These are phyloP conservation scores for Perca flavescens DNA, from an alignment of 2,113 vertebrate species.

Conservation along the genomic window DNA sequence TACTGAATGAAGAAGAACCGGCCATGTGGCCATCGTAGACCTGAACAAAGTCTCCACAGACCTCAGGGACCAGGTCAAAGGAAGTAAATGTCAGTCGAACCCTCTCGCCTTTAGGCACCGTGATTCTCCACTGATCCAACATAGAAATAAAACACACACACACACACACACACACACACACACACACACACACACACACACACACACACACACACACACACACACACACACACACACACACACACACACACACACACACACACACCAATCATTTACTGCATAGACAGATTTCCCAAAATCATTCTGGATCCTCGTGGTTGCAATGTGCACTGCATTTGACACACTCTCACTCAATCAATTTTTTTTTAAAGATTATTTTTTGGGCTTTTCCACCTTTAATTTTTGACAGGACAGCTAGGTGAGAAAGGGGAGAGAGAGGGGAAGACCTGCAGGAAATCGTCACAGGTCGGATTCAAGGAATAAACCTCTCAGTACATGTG, in stretches of 20 bases:
- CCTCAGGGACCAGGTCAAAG: slow-evolving; percentile 82
- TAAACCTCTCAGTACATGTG: too few species aligned
- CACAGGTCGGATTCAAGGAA: too few species aligned
- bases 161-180: too few species aligned
- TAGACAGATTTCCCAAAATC: not conserved
- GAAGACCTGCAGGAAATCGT: too few species aligned
- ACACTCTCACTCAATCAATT: slow-evolving; percentile 37
- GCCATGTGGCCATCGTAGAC: slow-evolving; percentile 76
- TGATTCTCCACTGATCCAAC: slow-evolving; percentile 74
- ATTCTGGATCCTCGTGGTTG: not conserved
- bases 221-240: too few species aligned
- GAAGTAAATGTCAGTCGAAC: slow-evolving; percentile 79
- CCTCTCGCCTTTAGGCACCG: slow-evolving; percentile 72
- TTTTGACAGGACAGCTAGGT: too few species aligned
- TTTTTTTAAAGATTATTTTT: not conserved
- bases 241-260: too few species aligned
- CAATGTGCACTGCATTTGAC: slow-evolving; percentile 11
- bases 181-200: not conserved
- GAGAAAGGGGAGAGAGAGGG: too few species aligned
- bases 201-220: too few species aligned
- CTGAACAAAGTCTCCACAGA: slow-evolving; percentile 83
- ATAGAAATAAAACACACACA: slow-evolving; percentile 14
- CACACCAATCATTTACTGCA: not conserved
- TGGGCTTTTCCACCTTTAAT: too few species aligned
- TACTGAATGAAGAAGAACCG: slow-evolving; percentile 70